Conservation (phyloP, 2,113 vertebrate species). For the Collichthys lucidus region DNA sequence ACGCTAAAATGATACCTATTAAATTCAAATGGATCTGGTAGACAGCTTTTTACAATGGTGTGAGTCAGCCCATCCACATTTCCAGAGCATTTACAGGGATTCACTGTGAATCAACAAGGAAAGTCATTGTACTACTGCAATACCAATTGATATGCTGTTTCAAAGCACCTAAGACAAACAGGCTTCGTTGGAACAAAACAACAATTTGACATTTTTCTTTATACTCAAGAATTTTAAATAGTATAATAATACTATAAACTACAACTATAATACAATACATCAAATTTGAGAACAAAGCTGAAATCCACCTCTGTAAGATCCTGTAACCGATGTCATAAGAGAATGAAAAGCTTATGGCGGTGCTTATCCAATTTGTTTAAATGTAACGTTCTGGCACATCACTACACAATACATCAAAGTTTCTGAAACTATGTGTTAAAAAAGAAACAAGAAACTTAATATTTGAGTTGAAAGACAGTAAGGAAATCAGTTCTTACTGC, state of each 20-base stretch:
- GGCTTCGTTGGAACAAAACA: too few species aligned
- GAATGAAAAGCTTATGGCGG: background rate
- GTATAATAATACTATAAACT: too few species aligned
- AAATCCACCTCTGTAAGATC: too few species aligned
- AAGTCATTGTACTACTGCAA: background rate
- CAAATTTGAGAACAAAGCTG: too few species aligned
- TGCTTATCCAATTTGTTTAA: background rate
- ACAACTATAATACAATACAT: too few species aligned
- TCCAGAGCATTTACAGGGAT: conserved; percentile 43
- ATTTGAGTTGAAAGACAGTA: background rate
- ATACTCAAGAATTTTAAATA: too few species aligned
- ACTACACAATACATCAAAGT: background rate
- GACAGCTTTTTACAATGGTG: conserved; percentile 32
- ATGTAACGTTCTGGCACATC: background rate
- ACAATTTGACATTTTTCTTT: too few species aligned
- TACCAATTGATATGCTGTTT: background rate
- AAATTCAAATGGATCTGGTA: conserved; percentile 71
- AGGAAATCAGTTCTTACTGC: conserved; percentile 63
- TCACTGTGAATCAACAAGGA: conserved; percentile 28
- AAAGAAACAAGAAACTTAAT: background rate
- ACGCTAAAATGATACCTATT: conserved; percentile 51
- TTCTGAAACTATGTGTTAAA: background rate
- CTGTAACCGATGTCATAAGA: too few species aligned
- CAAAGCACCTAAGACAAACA: background rate
- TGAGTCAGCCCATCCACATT: rapidly evolving